Base-by-base conservation (phyloP, 1,140 invertebrate genomes). In the Solenopsis fugax region DNA sequence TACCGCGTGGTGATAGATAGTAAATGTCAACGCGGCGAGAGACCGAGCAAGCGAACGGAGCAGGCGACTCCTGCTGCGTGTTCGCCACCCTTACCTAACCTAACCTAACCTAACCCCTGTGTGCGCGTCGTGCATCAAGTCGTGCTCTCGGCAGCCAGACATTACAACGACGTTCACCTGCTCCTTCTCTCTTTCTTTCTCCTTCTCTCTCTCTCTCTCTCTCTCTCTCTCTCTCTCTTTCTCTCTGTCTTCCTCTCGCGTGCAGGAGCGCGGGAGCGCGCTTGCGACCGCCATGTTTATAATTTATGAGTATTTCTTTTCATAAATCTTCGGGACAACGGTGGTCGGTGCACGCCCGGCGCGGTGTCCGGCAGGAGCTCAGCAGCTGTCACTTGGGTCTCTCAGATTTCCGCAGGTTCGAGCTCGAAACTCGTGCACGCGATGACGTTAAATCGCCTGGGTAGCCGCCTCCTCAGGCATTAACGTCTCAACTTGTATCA, bases 301-400 rank as follows among this genome's bases (percentile, higher is more conserved):
- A 93, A 93, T 93, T 92, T 93, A 93, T 88, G 85, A 81, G 87
- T 90, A 90, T 93, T 92, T 87, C 91, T 89, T 93, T 91, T 91
- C 92, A 93, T 93, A 93, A 93, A 93, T 92, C 92, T 92, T 85
- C 60, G 54, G 34, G 71, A 77, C 45, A 58, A 85, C 78, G 89
- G 87, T 85, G 50, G 21, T 41, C 13, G 64, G 13, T 18, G 77
- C 29, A 37, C 48, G 34, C 45, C 29, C 87, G 34, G 58, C 60
- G 71, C 86, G 34, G 58, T 60, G 71, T 86, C 90, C 90, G 84
- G 86, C 69, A 72, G 85, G 86, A 87, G 67, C 41, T 72, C 64
- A 65, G 56, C 71, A 64, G 24, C 77, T 89, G 89, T 85, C 91
- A 77, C 37, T 73, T 58, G 21, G 21, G 37, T 69, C 58, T 90